Base-by-base conservation (phyloP, 2,113 vertebrate genomes). In the Solea senegalensis region DNA sequence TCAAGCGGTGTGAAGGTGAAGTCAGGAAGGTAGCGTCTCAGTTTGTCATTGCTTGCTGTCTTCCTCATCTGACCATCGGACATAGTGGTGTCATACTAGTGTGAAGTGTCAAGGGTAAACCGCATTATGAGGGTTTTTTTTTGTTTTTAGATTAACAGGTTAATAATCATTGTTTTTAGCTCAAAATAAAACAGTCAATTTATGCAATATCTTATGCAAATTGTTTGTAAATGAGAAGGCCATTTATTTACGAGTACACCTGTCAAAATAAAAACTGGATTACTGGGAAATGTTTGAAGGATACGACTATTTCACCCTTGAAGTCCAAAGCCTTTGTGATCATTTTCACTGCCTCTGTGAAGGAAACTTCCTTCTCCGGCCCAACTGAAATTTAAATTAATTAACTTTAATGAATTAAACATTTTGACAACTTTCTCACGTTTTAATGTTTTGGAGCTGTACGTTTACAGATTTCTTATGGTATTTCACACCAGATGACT, bases 331-430 rank as follows among this genome's bases (percentile, higher is more conserved):
- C 92, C 13, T 93, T 80, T 0, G 80, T 87, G 0, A 98, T 91
- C 0, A 92, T 87, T 13, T 95, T 92, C 0, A 94, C 94, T 0
- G 94, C 95, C 50, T 96, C 95, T 82, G 58, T 91, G 69, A 98
- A 95, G 21, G 96, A 94, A 5, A 97, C 91, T 59, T 98, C 96
- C 0, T 97, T 95, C 53, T 97, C 95, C 78, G 96, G 95, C 2
- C 92, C 95, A 77, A 97, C 96, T 97, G 10, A 51, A 21, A 1
- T 46, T 1, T 46, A 64, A 50, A 68, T 41, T 9, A 7, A 48
- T 7, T 50, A 53, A 28, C 4, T 59, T 26, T 21, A 21, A 21
- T 21, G 21, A 21, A 21, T 21, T 21, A 21, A 54, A 8, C 52
- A 13, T 2, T 7, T 16, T 2, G 21, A 4, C 13, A 28, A 4